phyloP scores from a whole-genome alignment of 2,113 vertebrate genomes.

The Leptobrachium leishanense region DNA sequence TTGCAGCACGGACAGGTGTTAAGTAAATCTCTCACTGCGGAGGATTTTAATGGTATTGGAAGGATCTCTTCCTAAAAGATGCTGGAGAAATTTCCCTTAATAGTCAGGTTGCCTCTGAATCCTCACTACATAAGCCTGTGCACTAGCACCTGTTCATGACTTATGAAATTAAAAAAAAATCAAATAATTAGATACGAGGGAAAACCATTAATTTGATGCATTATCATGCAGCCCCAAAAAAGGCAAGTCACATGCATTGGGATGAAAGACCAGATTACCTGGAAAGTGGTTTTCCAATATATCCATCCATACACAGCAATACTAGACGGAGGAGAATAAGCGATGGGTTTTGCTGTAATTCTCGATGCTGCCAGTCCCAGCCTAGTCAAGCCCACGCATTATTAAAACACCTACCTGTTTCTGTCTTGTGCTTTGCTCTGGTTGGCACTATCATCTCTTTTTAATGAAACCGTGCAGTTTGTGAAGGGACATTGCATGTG shows the following conservation, averaged over 20 bases:
- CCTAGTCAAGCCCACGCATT: conserved; percentile 55
- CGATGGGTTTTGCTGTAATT: conserved; percentile 61
- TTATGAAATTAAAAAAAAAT: no score
- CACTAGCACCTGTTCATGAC: no score
- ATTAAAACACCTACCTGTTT: conserved; percentile 60
- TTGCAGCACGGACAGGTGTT: no score
- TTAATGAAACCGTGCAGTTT: conserved; percentile 41
- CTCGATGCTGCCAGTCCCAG: conserved; percentile 55
- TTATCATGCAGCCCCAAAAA: neutral
- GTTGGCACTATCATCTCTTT: conserved; percentile 5
- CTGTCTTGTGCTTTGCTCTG: conserved; percentile 40
- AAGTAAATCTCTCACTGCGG: no score
- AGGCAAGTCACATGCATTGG: neutral
- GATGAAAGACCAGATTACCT: conserved; percentile 15
- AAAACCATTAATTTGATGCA: no score
- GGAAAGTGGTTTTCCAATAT: conserved; percentile 8
- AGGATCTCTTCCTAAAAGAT: no score
- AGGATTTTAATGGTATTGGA: no score
- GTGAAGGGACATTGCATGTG: no score
- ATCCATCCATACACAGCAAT: conserved; percentile 35
- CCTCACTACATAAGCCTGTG: no score
- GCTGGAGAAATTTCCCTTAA: no score
- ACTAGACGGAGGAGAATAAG: conserved; percentile 52
- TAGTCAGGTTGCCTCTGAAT: no score
- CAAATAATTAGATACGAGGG: no score